These are phyloP conservation scores for Hydrozoanthus tunicans DNA, from an alignment of 64 coral and sea anemone species.

Conservation along the genomic window DNA sequence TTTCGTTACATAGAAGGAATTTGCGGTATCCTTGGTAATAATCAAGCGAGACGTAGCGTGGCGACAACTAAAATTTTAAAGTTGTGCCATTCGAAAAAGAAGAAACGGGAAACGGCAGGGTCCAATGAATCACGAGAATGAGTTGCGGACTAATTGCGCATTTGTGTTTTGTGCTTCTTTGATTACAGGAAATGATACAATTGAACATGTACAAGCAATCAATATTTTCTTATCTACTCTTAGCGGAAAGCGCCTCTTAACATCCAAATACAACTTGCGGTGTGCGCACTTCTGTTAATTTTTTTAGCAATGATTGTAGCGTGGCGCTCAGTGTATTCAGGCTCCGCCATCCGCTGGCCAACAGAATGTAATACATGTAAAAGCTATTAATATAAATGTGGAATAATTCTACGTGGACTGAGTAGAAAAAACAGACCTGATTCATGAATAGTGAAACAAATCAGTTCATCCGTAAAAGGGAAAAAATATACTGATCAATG, in stretches of 20 bases:
- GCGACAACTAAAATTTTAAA: constrained; percentile 15
- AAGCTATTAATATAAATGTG: too few relatives aligned
- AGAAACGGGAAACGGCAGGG: neutral
- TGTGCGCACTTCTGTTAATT: constrained; percentile 25
- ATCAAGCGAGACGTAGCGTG: constrained; percentile 23
- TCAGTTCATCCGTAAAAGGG: too few relatives aligned
- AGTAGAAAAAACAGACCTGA: too few relatives aligned
- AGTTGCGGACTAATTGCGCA: constrained; percentile 39
- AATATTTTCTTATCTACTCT: constrained; percentile 37
- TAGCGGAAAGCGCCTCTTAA: constrained; percentile 44
- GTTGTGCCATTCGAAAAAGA: neutral
- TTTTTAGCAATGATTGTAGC: neutral
- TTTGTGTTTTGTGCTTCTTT: constrained; percentile 34
- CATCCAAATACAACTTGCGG: constrained; percentile 24
- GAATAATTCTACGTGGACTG: too few relatives aligned
- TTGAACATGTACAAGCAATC: constrained; percentile 29
- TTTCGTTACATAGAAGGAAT: constrained; percentile 43
- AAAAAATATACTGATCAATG: too few relatives aligned
- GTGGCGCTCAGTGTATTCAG: too few relatives aligned
- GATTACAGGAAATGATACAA: constrained; percentile 67
- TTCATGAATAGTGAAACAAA: too few relatives aligned
- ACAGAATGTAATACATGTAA: too few relatives aligned
- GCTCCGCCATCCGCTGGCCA: too few relatives aligned
- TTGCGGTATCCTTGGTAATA: constrained; percentile 39
- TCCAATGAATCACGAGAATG: constrained; percentile 32